A percentile compares a stretch with the other conserved stretches of the same genome.
These are phyloP conservation scores for Scolanthus callimorphus DNA, from an alignment of 92 coral and sea anemone genomes.

Conservation along the genomic window DNA sequence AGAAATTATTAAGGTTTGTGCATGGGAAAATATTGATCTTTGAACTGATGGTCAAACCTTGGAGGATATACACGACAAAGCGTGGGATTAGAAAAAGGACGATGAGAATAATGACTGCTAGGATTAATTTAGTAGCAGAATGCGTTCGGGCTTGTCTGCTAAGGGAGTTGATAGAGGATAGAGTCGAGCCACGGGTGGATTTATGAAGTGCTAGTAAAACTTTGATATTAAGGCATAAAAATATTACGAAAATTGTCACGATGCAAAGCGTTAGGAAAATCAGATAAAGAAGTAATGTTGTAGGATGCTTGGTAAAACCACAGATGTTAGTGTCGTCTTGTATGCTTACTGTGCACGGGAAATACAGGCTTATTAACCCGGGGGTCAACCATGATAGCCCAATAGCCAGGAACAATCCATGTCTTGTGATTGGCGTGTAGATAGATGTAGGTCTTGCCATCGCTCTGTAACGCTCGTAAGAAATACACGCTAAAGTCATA, in stretches of 20 bases:
- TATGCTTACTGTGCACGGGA: background rate
- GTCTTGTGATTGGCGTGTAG: background rate
- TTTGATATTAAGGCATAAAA: background rate
- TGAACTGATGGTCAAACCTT: background rate
- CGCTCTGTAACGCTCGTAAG: background rate
- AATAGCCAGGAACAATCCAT: background rate
- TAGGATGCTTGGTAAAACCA: background rate
- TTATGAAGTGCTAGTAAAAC: background rate
- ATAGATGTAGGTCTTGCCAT: background rate
- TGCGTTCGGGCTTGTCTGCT: background rate
- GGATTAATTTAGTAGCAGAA: background rate
- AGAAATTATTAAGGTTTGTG: background rate
- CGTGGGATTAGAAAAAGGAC: background rate
- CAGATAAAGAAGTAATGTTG: background rate
- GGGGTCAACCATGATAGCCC: background rate
- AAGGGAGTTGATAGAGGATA: background rate
- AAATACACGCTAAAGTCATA: background rate
- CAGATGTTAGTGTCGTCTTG: background rate
- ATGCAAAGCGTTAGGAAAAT: background rate
- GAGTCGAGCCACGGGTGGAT: background rate
- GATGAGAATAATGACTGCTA: background rate
- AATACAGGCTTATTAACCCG: background rate
- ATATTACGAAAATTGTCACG: background rate
- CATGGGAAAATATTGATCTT: background rate
- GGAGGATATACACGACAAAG: background rate